Evolutionary conservation across 2,888 invertebrate genomes (phyloP), one percentile per base, ranked within the genome.

Genomic region (Ochropacha duplaris): DNA sequence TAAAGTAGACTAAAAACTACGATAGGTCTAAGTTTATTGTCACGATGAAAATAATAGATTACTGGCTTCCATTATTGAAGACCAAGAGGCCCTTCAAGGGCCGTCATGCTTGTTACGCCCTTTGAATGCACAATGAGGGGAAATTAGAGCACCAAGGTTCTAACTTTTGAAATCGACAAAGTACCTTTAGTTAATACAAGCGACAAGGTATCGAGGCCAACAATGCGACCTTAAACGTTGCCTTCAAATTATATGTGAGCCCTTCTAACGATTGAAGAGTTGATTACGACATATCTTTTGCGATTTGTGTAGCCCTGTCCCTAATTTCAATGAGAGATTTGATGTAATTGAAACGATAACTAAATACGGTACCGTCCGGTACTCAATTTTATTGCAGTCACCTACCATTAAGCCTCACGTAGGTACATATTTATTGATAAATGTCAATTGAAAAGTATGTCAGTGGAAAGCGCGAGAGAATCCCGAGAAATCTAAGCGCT

Each of bases 401-500:
- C 24, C 24, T 24, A 5, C 24, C 24, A 4, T 24, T 24, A 24
- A 4, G 3, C 5, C 24, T 24, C 1, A 12, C 31, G 1, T 12
- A 31, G 57, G n/a, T 5, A 1, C 9, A 55, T 63, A 61, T 54
- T n/a, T 61, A 60, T 62, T 63, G 65, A 67, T 70, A 69, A 73
- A 71, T 72, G 69, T 74, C 12, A 63, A 65, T 61, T 82, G 71
- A 84, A 85, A 90, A 87, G 89, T 90, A 81, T 92, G 92, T 87
- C 89, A 90, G 86, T 90, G 92, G 90, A 92, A 92, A 92, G 90
- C 87, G 90, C 90, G 86, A 87, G 90, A 90, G 88, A 90, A 83
- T 92, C 92, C 90, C 88, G 88, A 87, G 92, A 92, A 92, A 92
- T 91, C 87, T 83, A 81, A 81, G 81, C 84, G 86, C 85, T 83